Base-by-base conservation (phyloP, 2,888 invertebrate species). In the Augochlorella aurata region DNA sequence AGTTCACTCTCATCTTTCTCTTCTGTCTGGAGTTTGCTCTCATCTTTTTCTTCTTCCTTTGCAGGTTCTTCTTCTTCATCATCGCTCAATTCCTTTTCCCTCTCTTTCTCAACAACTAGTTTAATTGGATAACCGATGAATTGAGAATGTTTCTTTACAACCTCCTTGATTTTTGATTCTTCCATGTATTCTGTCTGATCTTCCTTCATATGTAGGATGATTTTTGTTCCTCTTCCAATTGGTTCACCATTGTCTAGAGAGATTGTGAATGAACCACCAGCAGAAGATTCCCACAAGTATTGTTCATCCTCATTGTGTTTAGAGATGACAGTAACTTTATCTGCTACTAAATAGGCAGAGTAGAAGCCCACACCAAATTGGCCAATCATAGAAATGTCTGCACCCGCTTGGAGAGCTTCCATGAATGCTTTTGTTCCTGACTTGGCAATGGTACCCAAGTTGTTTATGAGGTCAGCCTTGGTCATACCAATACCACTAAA, bases 281-380 rank as follows among this genome's bases (percentile, higher is more conserved):
- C 99, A 9, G 98, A 97, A 0, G 99, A 99, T 93, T 99, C 99
- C 99, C 99, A 99, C 84, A 97, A 94, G 94, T 99, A 99, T 93
- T 98, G 98, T 90, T 99, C 99, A 92, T 99, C 99, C 93, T 99
- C 99, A 92, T 99, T 99, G 95, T 98, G 96, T 94, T 98, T 99
- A 0, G 99, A 98, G 86, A 97, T 96, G 0, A 99, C 99, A 0
- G 97, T 97, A 14, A 99, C 98, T 92, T 96, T 96, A 94, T 99
- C 99, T 61, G 99, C 99, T 71, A 99, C 96, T 87, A 99, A 95
- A 94, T 99, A 99, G 70, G 99, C 98, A 0, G 99, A 99, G 95
- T 99, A 99, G 96, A 99, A 99, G 94, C 99, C 99, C 87, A 99
- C 99, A 96, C 99, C 99, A 94, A 99, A 99, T 95, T 99, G 99